A percentile compares a stretch with the other conserved stretches of the same genome.
These are phyloP conservation scores for Mungos mungo DNA, from an alignment of 2,113 vertebrate species.

Conservation along the genomic window DNA sequence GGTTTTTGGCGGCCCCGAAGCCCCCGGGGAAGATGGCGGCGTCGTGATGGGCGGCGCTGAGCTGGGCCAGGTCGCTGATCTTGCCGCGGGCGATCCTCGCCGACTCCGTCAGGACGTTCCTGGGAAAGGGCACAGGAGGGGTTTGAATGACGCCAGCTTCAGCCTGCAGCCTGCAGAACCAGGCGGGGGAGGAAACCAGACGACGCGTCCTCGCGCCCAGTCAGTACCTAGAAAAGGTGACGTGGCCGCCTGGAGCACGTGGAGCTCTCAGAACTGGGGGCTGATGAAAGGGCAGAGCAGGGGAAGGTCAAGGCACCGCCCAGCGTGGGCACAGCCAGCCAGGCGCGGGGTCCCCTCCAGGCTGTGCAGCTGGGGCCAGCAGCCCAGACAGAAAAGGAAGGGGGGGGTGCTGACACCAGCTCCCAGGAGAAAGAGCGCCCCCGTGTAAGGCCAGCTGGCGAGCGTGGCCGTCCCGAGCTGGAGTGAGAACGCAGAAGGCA, in stretches of 20 bases:
- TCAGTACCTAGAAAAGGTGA: fast-evolving
- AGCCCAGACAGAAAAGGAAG: background rate
- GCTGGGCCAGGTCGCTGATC: slow-evolving; percentile 87
- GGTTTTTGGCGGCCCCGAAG: slow-evolving; percentile 96
- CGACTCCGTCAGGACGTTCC: slow-evolving; percentile 94
- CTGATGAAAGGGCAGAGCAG: background rate
- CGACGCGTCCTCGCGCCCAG: background rate
- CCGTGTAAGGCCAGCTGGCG: background rate
- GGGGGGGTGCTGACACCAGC: background rate
- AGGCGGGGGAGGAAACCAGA: too few species aligned
- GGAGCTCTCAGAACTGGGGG: background rate
- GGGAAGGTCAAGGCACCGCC: background rate
- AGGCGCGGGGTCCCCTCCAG: background rate
- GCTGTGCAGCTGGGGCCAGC: background rate
- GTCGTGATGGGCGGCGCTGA: slow-evolving; percentile 88
- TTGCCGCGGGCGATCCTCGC: slow-evolving; percentile 96
- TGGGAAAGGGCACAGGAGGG: slow-evolving; percentile 56
- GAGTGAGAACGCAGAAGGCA: fast-evolving
- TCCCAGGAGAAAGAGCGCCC: background rate
- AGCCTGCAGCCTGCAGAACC: fast-evolving
- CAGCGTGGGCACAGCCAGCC: background rate
- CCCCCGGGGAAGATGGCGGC: slow-evolving; percentile 95
- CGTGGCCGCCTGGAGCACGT: fast-evolving
- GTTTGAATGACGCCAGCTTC: background rate
- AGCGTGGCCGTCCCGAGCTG: too few species aligned